phyloP scores from a whole-genome alignment of 2,888 invertebrate genomes.

The Syritta pipiens region DNA sequence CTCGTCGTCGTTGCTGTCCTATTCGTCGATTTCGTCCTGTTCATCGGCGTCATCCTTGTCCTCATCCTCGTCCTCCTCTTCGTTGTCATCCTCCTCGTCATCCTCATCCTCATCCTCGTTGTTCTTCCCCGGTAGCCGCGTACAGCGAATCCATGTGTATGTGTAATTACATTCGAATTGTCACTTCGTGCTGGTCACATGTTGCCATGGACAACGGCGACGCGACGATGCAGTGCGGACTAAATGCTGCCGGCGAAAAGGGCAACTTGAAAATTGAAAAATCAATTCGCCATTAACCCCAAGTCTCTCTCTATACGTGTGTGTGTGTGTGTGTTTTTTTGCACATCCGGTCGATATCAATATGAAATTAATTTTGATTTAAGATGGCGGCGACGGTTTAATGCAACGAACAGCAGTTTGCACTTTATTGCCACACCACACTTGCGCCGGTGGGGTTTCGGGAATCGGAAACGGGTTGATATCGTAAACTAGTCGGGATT shows the following conservation, averaged over 20 bases:
- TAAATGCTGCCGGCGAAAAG: background rate
- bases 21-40: too few relatives aligned
- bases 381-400: constrained; percentile 61
- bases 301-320: background rate
- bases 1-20: constrained; percentile 8
- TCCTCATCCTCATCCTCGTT: too few relatives aligned
- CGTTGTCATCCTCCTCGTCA: background rate
- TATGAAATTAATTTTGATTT: constrained; percentile 67
- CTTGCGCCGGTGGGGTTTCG: too few relatives aligned
- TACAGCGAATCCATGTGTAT: background rate
- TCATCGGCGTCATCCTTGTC: too few relatives aligned
- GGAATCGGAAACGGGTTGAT: too few relatives aligned
- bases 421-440: constrained; percentile 64
- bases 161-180: constrained; percentile 66
- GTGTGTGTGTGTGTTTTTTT: background rate
- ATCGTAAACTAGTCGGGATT: too few relatives aligned
- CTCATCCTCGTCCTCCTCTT: too few relatives aligned
- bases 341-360: constrained; percentile 28
- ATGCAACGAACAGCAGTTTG: constrained; percentile 59
- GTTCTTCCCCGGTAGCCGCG: background rate
- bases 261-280: constrained; percentile 56
- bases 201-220: too few relatives aligned
- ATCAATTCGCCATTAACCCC: constrained; percentile 39
- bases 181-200: constrained; percentile 33
- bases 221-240: too few relatives aligned